Evolutionary conservation across 2,797 vertebrate species (phyloP).

Genomic region (Ficedula albicollis): DNA sequence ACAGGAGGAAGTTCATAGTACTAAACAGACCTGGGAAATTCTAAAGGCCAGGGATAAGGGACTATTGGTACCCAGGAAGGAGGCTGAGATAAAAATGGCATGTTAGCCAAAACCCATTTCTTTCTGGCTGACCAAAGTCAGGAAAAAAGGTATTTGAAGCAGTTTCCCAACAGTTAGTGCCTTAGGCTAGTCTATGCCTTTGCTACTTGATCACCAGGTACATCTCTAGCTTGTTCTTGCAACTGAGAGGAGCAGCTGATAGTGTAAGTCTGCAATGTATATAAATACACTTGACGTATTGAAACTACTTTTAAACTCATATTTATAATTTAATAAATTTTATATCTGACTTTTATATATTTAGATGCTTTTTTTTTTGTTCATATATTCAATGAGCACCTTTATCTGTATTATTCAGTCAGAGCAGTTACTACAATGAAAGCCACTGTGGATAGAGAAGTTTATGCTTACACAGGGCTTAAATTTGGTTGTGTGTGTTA

Average conservation of each 20-base stretch:
- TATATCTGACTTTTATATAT: not conserved
- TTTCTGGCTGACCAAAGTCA: not conserved
- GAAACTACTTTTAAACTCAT: not conserved
- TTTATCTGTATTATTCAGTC: not conserved
- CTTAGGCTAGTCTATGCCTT: not conserved
- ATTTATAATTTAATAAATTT: not conserved
- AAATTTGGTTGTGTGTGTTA: not conserved
- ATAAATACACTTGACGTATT: not conserved
- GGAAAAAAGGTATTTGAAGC: not conserved
- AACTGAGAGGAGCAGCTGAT: not conserved
- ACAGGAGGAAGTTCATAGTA: not conserved
- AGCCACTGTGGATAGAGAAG: not conserved
- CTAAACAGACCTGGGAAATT: not conserved
- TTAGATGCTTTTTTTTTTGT: not conserved
- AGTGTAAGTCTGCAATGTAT: not conserved
- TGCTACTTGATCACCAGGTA: not conserved
- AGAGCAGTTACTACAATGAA: not conserved
- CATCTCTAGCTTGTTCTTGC: not conserved
- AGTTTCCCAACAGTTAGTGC: not conserved
- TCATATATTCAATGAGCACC: not conserved
- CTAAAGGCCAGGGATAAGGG: not conserved
- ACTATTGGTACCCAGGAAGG: rapidly evolving
- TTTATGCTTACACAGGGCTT: not conserved
- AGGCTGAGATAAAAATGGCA: not conserved
- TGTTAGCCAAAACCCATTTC: not conserved